Base-by-base conservation (phyloP, 2,797 vertebrate genomes). In the Smutsia temminckii region DNA sequence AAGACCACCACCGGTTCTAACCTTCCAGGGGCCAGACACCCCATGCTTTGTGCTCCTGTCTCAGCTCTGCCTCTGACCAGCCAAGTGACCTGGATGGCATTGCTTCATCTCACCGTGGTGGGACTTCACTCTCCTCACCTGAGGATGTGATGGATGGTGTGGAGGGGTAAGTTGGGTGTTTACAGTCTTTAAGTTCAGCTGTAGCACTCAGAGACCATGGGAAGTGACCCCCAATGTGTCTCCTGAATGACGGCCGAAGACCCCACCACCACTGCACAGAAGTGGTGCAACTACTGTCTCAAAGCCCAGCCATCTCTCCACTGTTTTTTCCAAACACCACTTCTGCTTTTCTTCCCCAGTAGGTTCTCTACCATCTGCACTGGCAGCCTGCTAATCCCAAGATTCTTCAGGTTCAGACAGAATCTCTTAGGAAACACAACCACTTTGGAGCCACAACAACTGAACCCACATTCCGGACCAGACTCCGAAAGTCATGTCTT, bases 221-320 rank as follows among this genome's bases (percentile, higher is more conserved):
- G 3, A 55, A 61, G 68, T 23, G 66, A 49, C 40, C 21, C 74
- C 69, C 32, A 20, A 12, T 11, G 25, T 64, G 55, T 37, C 49
- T 63, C 32, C 66, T 42, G 6, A 51, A 21, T 74, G 53, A 57
- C 0, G 4, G 42, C 21, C 0, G 37, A n/a, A 42, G 23, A 37
- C 57, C 18, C 14, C 0, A 2, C 32, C 46, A 14, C 71, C 6
- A 46, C 5, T 9, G 53, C 49, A 25, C 53, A 5, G 8, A 64
- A 21, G 69, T 3, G 3, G 40, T 2, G 4, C 51, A 25, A 18
- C 17, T 8, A 12, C 34, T 17, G 9, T 17, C 8, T 8, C 42
- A 5, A 14, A 59, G 40, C 5, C 0, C 8, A 1, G 0, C 49
- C 18, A 0, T 27, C 9, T 12, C 77, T 25, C 37, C 14, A 3